phyloP scores from a whole-genome alignment of 2,797 vertebrate species.

The Numenius phaeopus region DNA sequence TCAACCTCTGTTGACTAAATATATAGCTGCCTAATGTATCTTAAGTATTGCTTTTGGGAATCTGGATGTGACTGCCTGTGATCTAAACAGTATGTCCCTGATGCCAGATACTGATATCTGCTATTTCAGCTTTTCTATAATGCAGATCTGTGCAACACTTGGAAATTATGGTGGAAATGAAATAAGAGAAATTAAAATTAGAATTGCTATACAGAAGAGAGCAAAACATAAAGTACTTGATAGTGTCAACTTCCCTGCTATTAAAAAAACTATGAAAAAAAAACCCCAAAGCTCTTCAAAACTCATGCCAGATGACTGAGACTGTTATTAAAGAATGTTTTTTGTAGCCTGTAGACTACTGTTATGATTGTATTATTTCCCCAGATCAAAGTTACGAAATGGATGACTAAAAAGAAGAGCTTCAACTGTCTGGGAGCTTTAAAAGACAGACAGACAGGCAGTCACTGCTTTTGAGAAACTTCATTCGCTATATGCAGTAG shows the following conservation, averaged over 20 bases:
- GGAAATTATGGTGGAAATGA: neutral
- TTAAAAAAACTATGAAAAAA: neutral
- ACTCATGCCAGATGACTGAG: neutral
- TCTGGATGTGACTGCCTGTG: neutral
- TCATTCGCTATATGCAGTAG: neutral
- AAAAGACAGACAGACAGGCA: neutral
- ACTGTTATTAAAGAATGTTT: neutral
- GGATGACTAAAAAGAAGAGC: neutral
- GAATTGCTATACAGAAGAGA: neutral
- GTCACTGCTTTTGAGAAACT: neutral
- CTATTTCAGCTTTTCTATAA: neutral
- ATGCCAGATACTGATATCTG: neutral
- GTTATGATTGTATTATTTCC: neutral
- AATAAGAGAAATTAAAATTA: neutral
- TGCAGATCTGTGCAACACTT: neutral
- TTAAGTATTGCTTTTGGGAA: neutral
- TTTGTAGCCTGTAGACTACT: neutral
- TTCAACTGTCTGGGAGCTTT: neutral
- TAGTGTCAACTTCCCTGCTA: neutral
- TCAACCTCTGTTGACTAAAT: neutral
- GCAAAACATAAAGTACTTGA: neutral
- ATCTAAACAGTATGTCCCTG: neutral
- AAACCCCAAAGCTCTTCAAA: neutral
- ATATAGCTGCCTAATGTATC: neutral
- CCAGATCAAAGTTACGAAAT: neutral